Base-by-base conservation (phyloP, 2,113 vertebrate genomes). In the Neolamprologus variostigma region DNA sequence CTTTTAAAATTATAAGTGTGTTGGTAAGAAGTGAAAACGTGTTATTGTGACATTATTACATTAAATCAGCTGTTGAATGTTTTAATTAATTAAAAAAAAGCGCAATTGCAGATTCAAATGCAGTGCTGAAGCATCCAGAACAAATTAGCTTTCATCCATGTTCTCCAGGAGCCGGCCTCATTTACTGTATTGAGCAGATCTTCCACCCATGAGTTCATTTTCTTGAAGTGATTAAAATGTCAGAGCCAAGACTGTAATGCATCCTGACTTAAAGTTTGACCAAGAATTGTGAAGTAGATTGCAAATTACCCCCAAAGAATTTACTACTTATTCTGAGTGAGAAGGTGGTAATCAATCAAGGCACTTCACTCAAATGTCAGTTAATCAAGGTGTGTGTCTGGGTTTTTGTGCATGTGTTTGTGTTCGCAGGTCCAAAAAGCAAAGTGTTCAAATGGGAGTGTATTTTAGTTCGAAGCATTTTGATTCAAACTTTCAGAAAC, bases 201-300 rank as follows among this genome's bases (percentile, higher is more conserved):
- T 47, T 90, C 81, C 89, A 87, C 90, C 87, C 89, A 89, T 89
- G 55, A 89, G 57, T 90, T 91, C 51, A 89, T 91, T 93, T 91
- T 87, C 86, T 55, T 63, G 35, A 40, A 84, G 87, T 92, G 91
- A 95, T 95, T 95, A 95, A 94, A 95, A 92, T 92, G 94, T 96
- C 94, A 95, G 80, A 23, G 91, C 83, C 78, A 40, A 76, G 71
- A 53, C 57, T 37, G 42, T 94, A 95, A 96, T 94, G 71, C 84
- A 83, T 90, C 79, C 90, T 88, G 94, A 94, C 93, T 92, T 83
- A 14, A 89, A 89, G 92, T 91, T 94, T 93, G 85, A 92, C 86
- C 61, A 80, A 84, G 90, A 91, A 86, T 76, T 61, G 78, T 23
- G 66, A 66, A 87, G 79, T 89, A 85, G 61, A 83, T 85, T 89